Evolutionary conservation across 2,888 invertebrate species (phyloP).

Genomic region (Acronicta psi): DNA sequence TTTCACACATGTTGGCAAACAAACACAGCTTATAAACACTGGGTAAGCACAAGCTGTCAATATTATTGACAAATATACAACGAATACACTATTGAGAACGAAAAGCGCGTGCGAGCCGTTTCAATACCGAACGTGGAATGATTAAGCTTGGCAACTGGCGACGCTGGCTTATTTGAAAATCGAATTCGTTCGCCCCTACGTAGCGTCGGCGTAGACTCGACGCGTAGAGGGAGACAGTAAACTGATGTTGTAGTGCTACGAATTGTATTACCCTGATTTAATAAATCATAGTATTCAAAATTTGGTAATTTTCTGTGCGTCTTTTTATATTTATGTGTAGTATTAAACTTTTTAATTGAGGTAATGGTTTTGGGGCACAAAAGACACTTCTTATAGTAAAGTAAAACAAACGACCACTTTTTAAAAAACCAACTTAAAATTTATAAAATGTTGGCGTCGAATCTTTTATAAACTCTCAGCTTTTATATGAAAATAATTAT

Average conservation of each 20-base stretch:
- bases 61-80: slow-evolving; percentile 42
- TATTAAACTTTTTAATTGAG: not conserved
- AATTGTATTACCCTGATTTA: slow-evolving; percentile 45
- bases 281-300: not conserved
- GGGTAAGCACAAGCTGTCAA: slow-evolving; percentile 51
- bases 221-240: slow-evolving; percentile 48
- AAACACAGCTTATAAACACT: slow-evolving; percentile 67
- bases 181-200: slow-evolving; percentile 58
- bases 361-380: too few relatives aligned
- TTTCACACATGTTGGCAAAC: slow-evolving; percentile 76
- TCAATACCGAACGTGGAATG: slow-evolving; percentile 63
- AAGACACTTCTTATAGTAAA: too few relatives aligned
- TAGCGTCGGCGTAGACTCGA: slow-evolving; percentile 46
- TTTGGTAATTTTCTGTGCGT: too few relatives aligned
- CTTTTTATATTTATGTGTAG: too few relatives aligned
- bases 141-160: slow-evolving; percentile 10
- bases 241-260: slow-evolving; percentile 49
- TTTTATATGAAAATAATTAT: too few relatives aligned
- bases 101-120: slow-evolving; percentile 53
- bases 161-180: slow-evolving; percentile 62
- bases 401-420: too few relatives aligned
- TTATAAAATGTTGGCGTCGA: too few relatives aligned
- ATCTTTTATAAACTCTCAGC: too few relatives aligned
- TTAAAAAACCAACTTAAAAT: too few relatives aligned
- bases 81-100: slow-evolving; percentile 36